phyloP scores from a whole-genome alignment of 2,888 invertebrate genomes.

The Phania funesta region DNA sequence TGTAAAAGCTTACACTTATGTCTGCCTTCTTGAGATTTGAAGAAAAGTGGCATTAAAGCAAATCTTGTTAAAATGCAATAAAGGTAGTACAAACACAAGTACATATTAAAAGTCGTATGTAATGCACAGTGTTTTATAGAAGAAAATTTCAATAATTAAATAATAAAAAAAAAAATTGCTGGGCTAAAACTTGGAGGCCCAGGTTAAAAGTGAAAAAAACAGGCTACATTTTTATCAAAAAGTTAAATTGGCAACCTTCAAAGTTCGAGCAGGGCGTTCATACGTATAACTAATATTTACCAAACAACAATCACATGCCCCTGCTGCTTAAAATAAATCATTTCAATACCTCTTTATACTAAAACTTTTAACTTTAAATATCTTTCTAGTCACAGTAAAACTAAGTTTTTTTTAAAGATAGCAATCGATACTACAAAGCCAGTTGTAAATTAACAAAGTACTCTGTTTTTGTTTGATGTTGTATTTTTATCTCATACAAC shows the following conservation, averaged over 20 bases:
- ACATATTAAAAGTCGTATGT: not conserved
- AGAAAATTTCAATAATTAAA: not conserved
- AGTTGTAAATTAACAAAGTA: slow-evolving; percentile 25
- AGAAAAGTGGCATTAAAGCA: slow-evolving; percentile 43
- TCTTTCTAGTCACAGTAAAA: not conserved
- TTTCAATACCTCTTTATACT: not conserved
- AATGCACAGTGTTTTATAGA: not conserved
- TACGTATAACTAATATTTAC: not conserved
- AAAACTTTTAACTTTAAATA: not conserved
- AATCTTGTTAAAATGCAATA: slow-evolving; percentile 32
- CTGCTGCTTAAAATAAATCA: too few relatives aligned
- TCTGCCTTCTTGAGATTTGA: slow-evolving; percentile 49
- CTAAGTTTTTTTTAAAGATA: slow-evolving; percentile 5
- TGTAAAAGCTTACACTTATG: not conserved
- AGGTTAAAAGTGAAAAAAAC: too few relatives aligned
- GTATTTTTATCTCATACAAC: slow-evolving; percentile 13
- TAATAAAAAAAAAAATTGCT: too few relatives aligned
- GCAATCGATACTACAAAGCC: slow-evolving; percentile 47
- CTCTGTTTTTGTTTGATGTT: slow-evolving; percentile 21
- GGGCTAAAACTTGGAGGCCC: too few relatives aligned
- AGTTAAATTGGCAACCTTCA: too few relatives aligned
- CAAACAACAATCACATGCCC: not conserved
- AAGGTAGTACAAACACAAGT: not conserved
- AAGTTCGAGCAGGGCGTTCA: too few relatives aligned
- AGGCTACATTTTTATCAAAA: too few relatives aligned